phyloP scores from a whole-genome alignment of 1,140 invertebrate species.

The Hestina assimilis region DNA sequence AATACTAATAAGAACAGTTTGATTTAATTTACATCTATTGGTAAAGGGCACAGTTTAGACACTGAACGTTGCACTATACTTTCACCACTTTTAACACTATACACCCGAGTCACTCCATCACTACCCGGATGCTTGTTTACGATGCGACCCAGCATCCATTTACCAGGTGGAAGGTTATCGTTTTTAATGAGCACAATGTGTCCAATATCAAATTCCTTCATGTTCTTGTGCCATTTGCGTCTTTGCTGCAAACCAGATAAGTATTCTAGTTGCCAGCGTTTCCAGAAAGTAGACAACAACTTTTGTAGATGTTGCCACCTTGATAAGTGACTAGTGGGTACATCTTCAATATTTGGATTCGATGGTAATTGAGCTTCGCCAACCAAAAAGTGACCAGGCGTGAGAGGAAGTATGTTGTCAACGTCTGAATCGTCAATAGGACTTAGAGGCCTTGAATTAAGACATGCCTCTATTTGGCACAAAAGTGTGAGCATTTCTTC shows the following conservation, averaged over 20 bases:
- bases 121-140: slow-evolving; percentile 44
- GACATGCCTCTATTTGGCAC: slow-evolving; percentile 8
- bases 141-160: slow-evolving; percentile 59
- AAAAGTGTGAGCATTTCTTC: slow-evolving; percentile 3
- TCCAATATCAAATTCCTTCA: slow-evolving; percentile 25
- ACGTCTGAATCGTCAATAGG: background rate
- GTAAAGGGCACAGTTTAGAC: slow-evolving; percentile 26
- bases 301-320: slow-evolving; percentile 31
- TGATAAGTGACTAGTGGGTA: background rate
- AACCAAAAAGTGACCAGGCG: slow-evolving; percentile 6
- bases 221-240: slow-evolving; percentile 38
- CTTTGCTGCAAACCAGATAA: slow-evolving; percentile 37
- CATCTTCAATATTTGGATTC: background rate
- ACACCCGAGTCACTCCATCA: slow-evolving; percentile 56
- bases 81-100: slow-evolving; percentile 40
- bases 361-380: slow-evolving; percentile 10
- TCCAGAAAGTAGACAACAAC: slow-evolving; percentile 43
- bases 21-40: background rate
- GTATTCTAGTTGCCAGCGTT: slow-evolving; percentile 44
- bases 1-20: too few relatives aligned
- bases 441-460: slow-evolving; percentile 8
- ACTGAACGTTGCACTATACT: slow-evolving; percentile 29
- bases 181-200: slow-evolving; percentile 50
- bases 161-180: slow-evolving; percentile 44
- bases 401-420: background rate